Evolutionary conservation across 2,888 invertebrate species (phyloP).

Genomic region (Ryuthela nishihirai): DNA sequence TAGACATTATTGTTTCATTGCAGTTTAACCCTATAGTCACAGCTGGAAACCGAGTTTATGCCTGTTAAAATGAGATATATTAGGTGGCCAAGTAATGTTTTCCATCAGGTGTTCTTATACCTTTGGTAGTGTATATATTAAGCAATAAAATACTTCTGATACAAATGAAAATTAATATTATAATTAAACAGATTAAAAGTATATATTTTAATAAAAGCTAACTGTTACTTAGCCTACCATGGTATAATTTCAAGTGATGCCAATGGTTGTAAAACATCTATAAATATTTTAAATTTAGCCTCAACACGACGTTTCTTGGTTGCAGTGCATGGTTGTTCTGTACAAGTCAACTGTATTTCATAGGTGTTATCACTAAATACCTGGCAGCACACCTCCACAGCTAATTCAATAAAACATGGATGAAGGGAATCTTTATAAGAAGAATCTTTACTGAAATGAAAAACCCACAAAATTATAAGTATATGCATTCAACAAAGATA

Average conservation of each 20-base stretch:
- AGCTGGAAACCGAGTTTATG: no score
- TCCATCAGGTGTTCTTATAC: no score
- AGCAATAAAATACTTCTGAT: no score
- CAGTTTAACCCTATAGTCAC: no score
- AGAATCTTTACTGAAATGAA: slow-evolving; percentile 24
- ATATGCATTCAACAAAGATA: neutral
- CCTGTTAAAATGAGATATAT: no score
- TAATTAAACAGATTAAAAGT: neutral
- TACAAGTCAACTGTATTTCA: slow-evolving; percentile 20
- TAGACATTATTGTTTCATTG: no score
- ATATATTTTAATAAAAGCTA: neutral
- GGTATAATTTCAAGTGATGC: slow-evolving; percentile 23
- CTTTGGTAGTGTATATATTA: no score
- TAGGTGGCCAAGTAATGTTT: no score
- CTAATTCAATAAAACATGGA: slow-evolving; percentile 22
- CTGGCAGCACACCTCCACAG: slow-evolving; percentile 27
- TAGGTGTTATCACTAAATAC: slow-evolving; percentile 21
- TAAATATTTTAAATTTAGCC: slow-evolving; percentile 19
- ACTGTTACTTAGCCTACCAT: slow-evolving; percentile 13
- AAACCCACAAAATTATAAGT: neutral
- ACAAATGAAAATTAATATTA: no score
- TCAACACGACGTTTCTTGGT: slow-evolving; percentile 26
- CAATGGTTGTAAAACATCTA: slow-evolving; percentile 9
- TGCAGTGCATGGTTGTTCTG: slow-evolving; percentile 4
- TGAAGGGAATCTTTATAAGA: no score